Evolutionary conservation across 2,797 vertebrate species (phyloP), one percentile per base, ranked within the genome.

Genomic region (Sebastes hubbsi): DNA sequence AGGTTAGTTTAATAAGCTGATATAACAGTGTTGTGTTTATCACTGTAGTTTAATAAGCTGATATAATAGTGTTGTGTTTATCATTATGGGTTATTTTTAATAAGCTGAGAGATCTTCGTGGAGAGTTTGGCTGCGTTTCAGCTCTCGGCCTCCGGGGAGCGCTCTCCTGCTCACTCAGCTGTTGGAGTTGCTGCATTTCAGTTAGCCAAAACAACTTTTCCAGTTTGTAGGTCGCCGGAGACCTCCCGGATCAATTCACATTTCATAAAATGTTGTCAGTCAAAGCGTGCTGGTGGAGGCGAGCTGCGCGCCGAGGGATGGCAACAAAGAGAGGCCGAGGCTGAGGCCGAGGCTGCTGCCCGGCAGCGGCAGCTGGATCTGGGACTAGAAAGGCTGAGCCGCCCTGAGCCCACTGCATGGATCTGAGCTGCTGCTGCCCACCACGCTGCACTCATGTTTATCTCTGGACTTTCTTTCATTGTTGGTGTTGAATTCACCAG

Each of bases 161-260:
- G 8, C 54, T 2, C 68, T 90, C 58, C 77, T 77, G 80, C 82
- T 86, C 84, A 58, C 80, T 84, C 83, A 78, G 78, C 86, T 60
- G 83, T 54, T 56, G 64, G 64, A 79, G 75, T n/a, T 72, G 68
- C 76, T 60, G 78, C 83, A 25, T 86, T 77, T 76, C 67, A 24
- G 74, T 81, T 81, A 56, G 56, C 72, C 70, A 67, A 84, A 87
- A 85, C 82, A 88, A 80, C 80, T 77, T 79, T 42, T 77, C 67
- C 67, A 56, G 77, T 85, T 54, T 75, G 67, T 80, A n/a, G n/a
- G 34, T 38, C 58, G 14, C 70, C 20, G 72, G 76, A 73, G 59
- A 77, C 76, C 77, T 71, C 32, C 59, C 64, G 83, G 81, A 86
- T 76, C 80, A 30, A 67, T 77, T 65, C 72, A 72, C 80, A 70